phyloP scores from a whole-genome alignment of 2,888 invertebrate genomes.

The Heptascelio sp. region DNA sequence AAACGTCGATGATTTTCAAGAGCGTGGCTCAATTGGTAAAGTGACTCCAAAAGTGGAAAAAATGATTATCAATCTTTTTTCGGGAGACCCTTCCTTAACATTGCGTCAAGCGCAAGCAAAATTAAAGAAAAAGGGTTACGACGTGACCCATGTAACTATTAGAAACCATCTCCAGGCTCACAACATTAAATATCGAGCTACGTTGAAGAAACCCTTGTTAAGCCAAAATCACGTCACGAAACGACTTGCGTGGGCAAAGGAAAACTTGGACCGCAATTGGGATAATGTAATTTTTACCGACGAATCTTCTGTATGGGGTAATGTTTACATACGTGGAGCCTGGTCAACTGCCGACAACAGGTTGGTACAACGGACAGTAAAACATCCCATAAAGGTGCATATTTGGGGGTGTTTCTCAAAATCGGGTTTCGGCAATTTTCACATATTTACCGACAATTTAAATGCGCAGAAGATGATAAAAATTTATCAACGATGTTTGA shows the following conservation, averaged over 20 bases:
- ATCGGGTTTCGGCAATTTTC: constrained; percentile 38
- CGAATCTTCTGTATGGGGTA: constrained; percentile 63
- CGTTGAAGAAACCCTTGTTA: constrained; percentile 1
- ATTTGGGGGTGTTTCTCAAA: constrained; percentile 29
- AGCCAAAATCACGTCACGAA: constrained; percentile 1
- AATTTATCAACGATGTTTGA: constrained; percentile 12
- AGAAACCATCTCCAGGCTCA: neutral
- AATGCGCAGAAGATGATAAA: constrained; percentile 24
- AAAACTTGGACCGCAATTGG: neutral
- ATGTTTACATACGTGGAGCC: constrained; percentile 39
- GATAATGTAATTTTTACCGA: constrained; percentile 64
- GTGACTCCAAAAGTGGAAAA: constrained; percentile 6
- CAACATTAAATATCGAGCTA: neutral
- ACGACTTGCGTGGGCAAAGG: neutral
- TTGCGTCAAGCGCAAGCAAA: neutral
- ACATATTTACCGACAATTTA: constrained; percentile 48
- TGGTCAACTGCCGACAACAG: constrained; percentile 46
- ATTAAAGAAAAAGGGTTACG: neutral
- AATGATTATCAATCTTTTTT: neutral
- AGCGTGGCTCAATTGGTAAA: too few relatives aligned
- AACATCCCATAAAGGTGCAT: constrained; percentile 44
- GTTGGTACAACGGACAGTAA: constrained; percentile 44
- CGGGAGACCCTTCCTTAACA: neutral
- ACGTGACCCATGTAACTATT: neutral
- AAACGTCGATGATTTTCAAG: too few relatives aligned